These are phyloP conservation scores for Todiramphus saurophagus DNA, from an alignment of 2,113 vertebrate species.

Conservation along the genomic window DNA sequence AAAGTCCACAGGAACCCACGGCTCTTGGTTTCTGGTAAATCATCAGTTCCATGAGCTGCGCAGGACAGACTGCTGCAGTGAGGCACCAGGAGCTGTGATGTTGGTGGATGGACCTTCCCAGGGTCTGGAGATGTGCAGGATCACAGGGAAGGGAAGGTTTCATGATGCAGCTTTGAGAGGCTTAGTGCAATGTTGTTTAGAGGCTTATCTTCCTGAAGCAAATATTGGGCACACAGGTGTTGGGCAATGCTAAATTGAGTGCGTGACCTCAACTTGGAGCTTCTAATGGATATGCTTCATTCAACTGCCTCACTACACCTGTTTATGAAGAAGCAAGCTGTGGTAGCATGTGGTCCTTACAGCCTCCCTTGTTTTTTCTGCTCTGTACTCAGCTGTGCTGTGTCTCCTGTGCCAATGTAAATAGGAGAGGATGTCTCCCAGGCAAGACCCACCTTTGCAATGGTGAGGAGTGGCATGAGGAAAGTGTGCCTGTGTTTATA, in stretches of 20 bases:
- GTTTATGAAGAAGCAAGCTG: background rate
- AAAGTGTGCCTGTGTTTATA: fast-evolving
- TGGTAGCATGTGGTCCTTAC: background rate
- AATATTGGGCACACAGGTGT: background rate
- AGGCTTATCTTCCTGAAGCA: background rate
- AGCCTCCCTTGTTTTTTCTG: background rate
- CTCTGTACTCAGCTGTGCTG: fast-evolving
- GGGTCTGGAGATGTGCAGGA: background rate
- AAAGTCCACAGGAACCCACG: background rate
- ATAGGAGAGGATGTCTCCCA: fast-evolving
- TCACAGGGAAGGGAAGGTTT: background rate
- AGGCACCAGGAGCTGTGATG: background rate
- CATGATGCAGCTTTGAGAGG: background rate
- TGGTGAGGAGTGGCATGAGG: background rate
- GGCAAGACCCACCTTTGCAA: background rate
- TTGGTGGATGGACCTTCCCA: fast-evolving
- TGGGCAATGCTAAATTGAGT: background rate
- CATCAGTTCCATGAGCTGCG: background rate
- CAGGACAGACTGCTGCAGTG: background rate
- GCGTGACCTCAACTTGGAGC: background rate
- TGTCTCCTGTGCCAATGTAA: background rate
- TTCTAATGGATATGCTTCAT: background rate
- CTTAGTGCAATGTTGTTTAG: fast-evolving
- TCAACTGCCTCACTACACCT: background rate
- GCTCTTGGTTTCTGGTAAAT: background rate